These are phyloP conservation scores for Fregata magnificens DNA, from an alignment of 2,113 vertebrate genomes.

Conservation along the genomic window DNA sequence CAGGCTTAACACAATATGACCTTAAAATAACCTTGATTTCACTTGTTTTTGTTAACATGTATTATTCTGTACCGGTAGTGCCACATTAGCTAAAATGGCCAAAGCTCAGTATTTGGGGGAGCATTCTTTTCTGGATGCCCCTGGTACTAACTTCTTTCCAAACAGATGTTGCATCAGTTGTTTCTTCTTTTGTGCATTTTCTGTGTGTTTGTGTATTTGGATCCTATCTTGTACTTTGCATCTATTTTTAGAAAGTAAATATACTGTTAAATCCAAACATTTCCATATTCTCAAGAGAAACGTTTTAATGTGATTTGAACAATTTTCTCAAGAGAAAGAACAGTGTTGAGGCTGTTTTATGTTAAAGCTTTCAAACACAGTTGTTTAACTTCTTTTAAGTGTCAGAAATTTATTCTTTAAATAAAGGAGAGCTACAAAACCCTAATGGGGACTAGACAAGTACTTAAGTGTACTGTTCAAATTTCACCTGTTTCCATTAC, in stretches of 20 bases:
- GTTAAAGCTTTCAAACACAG: slow-evolving; percentile 32
- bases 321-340: slow-evolving; percentile 4
- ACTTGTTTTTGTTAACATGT: neutral
- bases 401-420: slow-evolving; percentile 57
- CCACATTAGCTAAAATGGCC: neutral
- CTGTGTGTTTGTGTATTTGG: neutral
- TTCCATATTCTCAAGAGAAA: neutral
- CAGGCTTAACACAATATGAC: neutral
- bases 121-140: neutral
- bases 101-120: neutral
- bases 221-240: neutral
- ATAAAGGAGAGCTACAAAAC: slow-evolving; percentile 32
- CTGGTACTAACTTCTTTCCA: neutral
- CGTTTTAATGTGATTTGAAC: neutral
- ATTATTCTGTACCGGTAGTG: neutral
- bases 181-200: neutral
- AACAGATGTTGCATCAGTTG: neutral
- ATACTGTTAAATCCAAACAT: neutral
- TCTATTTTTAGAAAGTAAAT: slow-evolving; percentile 1
- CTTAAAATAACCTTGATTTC: neutral
- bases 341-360: slow-evolving; percentile 12
- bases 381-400: slow-evolving; percentile 49
- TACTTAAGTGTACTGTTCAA: slow-evolving; percentile 40
- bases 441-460: slow-evolving; percentile 8
- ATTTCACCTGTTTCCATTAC: slow-evolving; percentile 67